A percentile compares a stretch with the other conserved stretches of the same genome.
Conservation (phyloP, 2,113 vertebrate species). For the Romanogobio albipinnatus region DNA sequence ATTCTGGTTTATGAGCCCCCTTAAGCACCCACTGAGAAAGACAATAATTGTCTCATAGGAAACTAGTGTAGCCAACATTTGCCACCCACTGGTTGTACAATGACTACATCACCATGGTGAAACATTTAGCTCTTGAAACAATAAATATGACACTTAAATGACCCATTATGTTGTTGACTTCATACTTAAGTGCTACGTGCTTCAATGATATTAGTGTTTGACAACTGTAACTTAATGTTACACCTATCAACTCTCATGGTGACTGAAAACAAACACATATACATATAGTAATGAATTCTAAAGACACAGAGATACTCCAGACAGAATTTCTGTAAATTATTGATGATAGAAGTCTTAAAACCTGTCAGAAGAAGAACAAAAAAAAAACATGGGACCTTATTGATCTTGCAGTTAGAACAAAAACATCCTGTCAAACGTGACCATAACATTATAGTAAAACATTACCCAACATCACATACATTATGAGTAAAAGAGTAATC, state of each 20-base stretch:
- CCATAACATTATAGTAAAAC: not conserved
- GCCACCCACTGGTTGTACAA: not conserved
- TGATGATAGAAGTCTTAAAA: not conserved
- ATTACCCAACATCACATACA: not conserved
- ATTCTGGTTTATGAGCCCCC: not conserved
- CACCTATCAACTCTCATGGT: conserved; percentile 1
- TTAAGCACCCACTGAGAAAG: not conserved
- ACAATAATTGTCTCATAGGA: not conserved
- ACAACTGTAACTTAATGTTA: not conserved
- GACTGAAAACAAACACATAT: not conserved
- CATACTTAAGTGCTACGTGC: not conserved
- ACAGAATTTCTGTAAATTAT: conserved; percentile 21
- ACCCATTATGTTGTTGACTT: not conserved
- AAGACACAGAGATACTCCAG: not conserved
- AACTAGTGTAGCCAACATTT: not conserved
- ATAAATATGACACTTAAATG: conserved; percentile 11
- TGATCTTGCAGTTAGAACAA: conserved; percentile 18
- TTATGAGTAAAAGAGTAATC: conserved; percentile 2
- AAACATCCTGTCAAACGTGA: not conserved
- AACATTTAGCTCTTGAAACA: not conserved
- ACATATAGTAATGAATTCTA: not conserved
- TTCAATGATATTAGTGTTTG: not conserved
- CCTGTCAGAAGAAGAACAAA: not conserved
- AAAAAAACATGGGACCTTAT: conserved; percentile 5
- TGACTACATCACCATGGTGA: not conserved